These are phyloP conservation scores for Saxidomus purpurata DNA, from an alignment of 1,140 invertebrate genomes.

Conservation along the genomic window DNA sequence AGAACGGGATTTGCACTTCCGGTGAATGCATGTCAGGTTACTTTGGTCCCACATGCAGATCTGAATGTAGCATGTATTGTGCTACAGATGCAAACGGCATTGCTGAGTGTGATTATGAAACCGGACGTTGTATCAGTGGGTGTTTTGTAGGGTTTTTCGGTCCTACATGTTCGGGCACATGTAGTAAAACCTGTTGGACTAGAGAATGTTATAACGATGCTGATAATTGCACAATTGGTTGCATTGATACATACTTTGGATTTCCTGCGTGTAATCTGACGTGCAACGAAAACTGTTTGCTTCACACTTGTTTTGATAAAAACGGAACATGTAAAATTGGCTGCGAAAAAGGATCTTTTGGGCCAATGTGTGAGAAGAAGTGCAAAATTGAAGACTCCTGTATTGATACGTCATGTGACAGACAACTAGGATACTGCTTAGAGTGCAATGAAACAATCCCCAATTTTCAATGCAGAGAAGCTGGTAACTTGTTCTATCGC, in stretches of 20 bases:
- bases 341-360: slow-evolving; percentile 28
- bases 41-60: slow-evolving; percentile 16
- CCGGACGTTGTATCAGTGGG: slow-evolving; percentile 6
- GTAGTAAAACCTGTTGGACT: slow-evolving; percentile 29
- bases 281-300: slow-evolving; percentile 44
- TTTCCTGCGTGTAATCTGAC: slow-evolving; percentile 26
- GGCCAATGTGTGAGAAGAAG: background rate
- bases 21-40: slow-evolving; percentile 32
- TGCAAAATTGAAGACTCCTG: slow-evolving; percentile 18
- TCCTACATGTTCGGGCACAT: background rate
- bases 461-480: slow-evolving; percentile 32
- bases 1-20: slow-evolving; percentile 14
- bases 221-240: slow-evolving; percentile 47
- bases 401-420: slow-evolving; percentile 31
- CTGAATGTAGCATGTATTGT: slow-evolving; percentile 5
- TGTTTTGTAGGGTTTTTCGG: slow-evolving; percentile 44
- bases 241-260: slow-evolving; percentile 39
- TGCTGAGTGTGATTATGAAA: background rate
- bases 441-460: slow-evolving; percentile 25
- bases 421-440: slow-evolving; percentile 9
- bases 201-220: background rate
- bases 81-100: background rate
- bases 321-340: slow-evolving; percentile 29
- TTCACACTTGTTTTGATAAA: slow-evolving; percentile 19
- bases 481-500: slow-evolving; percentile 41